phyloP scores from a whole-genome alignment of 2,888 invertebrate genomes.

The Campoletis raptor region DNA sequence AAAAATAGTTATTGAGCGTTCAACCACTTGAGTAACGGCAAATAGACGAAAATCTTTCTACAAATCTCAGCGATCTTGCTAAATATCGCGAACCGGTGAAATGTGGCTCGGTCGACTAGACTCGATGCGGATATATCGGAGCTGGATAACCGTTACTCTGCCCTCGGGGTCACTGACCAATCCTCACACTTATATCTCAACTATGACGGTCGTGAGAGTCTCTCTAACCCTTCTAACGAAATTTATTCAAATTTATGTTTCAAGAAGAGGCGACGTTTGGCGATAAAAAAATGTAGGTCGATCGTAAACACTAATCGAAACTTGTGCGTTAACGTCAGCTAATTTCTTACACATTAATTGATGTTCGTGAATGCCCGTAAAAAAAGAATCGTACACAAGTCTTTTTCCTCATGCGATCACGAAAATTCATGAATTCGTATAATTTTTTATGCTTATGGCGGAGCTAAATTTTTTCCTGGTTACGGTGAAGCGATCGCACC shows the following conservation, averaged over 20 bases:
- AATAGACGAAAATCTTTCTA: not conserved
- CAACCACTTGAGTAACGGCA: not conserved
- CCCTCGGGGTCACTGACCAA: slow-evolving; percentile 50
- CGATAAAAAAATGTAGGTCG: slow-evolving; percentile 2
- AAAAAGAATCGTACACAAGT: not conserved
- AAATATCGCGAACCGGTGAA: slow-evolving; percentile 12
- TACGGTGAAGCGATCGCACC: slow-evolving; percentile 37
- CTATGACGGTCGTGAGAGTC: not conserved
- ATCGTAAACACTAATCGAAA: not conserved
- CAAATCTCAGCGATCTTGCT: not conserved
- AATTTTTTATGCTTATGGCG: slow-evolving; percentile 20
- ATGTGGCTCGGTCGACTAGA: slow-evolving; percentile 6
- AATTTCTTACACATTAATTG: not conserved
- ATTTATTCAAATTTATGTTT: not conserved
- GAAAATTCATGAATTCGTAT: not conserved
- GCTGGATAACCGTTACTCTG: slow-evolving; percentile 47
- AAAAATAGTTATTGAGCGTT: not conserved
- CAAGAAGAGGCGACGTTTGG: not conserved
- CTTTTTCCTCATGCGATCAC: not conserved
- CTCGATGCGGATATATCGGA: slow-evolving; percentile 14
- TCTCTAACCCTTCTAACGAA: not conserved
- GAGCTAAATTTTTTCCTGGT: slow-evolving; percentile 3
- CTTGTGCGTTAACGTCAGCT: not conserved
- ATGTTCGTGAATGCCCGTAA: not conserved
- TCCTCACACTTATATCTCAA: slow-evolving; percentile 19